Conservation (phyloP, 64 coral and sea anemone genomes). For the Montipora sp. region DNA sequence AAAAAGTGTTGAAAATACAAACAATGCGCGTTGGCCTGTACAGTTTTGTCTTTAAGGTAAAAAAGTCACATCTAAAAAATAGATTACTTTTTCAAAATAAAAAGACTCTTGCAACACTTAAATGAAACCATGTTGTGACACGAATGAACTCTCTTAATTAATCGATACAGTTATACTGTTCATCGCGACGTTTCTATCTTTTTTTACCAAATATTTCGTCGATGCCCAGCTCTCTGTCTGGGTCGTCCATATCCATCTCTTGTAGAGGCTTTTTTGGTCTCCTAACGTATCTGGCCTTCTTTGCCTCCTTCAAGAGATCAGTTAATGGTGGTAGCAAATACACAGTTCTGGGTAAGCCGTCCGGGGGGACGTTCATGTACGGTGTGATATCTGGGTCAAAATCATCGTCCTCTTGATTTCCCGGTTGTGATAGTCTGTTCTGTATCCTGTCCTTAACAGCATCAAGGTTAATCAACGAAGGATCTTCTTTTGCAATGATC, state of each 20-base stretch:
- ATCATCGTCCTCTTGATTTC: conserved; percentile 18
- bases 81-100: background rate
- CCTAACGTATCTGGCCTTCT: conserved; percentile 92
- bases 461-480: conserved; percentile 51
- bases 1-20: background rate
- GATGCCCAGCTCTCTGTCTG: conserved; percentile 88
- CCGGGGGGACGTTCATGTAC: conserved; percentile 92
- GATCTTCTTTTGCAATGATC: conserved; percentile 33
- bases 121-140: background rate
- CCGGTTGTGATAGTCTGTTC: conserved; percentile 53
- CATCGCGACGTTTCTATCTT: background rate
- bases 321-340: conserved; percentile 86
- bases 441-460: conserved; percentile 81
- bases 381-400: conserved; percentile 56
- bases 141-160: background rate
- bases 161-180: background rate
- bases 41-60: background rate
- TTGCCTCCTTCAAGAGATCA: conserved; percentile 85
- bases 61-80: background rate
- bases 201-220: conserved; percentile 97
- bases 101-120: background rate
- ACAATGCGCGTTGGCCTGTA: background rate
- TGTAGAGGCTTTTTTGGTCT: conserved; percentile 71
- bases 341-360: conserved; percentile 83
- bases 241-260: conserved; percentile 74